Base-by-base conservation (phyloP, 2,797 vertebrate species). In the Crypturellus tataupa region DNA sequence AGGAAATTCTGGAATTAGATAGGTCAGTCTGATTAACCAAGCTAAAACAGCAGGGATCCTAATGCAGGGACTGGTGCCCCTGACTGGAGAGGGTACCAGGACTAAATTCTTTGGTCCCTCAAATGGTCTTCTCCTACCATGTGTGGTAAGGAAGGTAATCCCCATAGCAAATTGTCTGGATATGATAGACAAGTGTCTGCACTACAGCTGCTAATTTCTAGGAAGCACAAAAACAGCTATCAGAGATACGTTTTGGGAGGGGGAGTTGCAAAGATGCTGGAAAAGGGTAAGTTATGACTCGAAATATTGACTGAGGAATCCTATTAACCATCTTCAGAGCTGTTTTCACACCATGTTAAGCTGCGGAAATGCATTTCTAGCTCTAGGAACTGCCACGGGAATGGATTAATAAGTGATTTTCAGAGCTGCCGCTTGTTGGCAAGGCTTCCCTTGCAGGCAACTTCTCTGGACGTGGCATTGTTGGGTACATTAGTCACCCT, bases 221-320 rank as follows among this genome's bases (percentile, higher is more conserved):
- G 27, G 37, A 71, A 71, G 64, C 70, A 37, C 21, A 67, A 2
- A 2, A 40, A 27, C n/a, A 62, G 46, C 8, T 44, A 53, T 31
- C 42, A 81, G 55, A 65, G 81, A 55, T 2, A 19, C n/a, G 63
- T 19, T 46, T 10, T 39, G 7, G 37, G 18, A 24, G 56, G 51
- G 60, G 59, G n/a, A 5, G 79, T 24, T 40, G 46, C 35, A 37
- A 16, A 1, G 17, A 84, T 0, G 3, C 12, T 3, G 2, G 27
- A 9, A 76, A 44, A 62, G 17, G 10, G 4, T 7, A 19, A 49
- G 20, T 46, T n/a, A 15, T 1, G 21, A 79, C 81, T 18, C 37
- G 47, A 85, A 67, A 42, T 21, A 80, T 35, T 60, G n/a, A n/a
- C n/a, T 63, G 58, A 75, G 62, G 53, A 60, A 83, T 85, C 44